These are phyloP conservation scores for Colletes collaris DNA, from an alignment of 2,888 invertebrate species.

Conservation along the genomic window DNA sequence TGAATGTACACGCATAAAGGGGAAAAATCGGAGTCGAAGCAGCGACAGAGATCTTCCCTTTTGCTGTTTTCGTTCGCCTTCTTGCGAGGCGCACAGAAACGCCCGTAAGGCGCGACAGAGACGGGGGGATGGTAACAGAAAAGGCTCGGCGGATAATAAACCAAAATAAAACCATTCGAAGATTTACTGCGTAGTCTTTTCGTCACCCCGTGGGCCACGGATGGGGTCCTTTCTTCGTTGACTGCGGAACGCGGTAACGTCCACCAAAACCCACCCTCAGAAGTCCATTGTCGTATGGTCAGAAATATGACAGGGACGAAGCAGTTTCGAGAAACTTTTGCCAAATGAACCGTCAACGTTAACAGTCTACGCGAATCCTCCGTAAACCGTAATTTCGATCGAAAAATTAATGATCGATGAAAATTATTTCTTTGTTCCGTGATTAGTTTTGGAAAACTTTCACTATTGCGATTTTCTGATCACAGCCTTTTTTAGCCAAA, in stretches of 20 bases:
- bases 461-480: too few relatives aligned
- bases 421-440: too few relatives aligned
- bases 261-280: constrained; percentile 24
- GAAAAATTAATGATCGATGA: neutral
- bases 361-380: neutral
- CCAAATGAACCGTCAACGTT: neutral
- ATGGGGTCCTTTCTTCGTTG: constrained; percentile 5
- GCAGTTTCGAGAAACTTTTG: neutral
- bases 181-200: constrained; percentile 68
- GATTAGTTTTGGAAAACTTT: too few relatives aligned
- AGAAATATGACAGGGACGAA: constrained; percentile 28
- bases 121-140: neutral
- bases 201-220: constrained; percentile 11
- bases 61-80: constrained; percentile 14
- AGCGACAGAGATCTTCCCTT: neutral
- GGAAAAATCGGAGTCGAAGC: constrained; percentile 3
- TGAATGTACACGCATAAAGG: constrained; percentile 15
- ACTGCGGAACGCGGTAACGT: constrained; percentile 29
- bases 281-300: constrained; percentile 37
- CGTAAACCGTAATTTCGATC: too few relatives aligned
- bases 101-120: neutral
- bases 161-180: constrained; percentile 74
- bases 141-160: constrained; percentile 48
- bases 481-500: too few relatives aligned
- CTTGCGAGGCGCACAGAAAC: constrained; percentile 24